Evolutionary conservation across 2,888 invertebrate species (phyloP).

Genomic region (Melanchra persicariae): DNA sequence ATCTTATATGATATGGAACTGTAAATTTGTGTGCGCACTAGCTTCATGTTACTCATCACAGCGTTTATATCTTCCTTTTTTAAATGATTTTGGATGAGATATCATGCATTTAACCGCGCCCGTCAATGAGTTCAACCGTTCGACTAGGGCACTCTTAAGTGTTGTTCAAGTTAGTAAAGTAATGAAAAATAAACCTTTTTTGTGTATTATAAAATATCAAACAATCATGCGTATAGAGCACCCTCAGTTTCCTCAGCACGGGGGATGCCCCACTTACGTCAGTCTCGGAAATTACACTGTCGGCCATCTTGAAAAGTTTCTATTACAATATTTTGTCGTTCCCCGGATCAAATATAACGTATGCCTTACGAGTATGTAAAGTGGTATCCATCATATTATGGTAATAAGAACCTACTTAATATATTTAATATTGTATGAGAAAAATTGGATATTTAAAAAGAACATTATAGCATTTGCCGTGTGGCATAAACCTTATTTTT

Average conservation of each 20-base stretch:
- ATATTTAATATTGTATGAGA: neutral
- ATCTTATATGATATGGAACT: too few relatives aligned
- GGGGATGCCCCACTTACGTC: constrained; percentile 58
- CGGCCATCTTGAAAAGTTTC: constrained; percentile 44
- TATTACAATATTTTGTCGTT: constrained; percentile 33
- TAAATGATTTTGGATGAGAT: too few relatives aligned
- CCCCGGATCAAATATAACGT: constrained; percentile 15
- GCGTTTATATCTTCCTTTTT: too few relatives aligned
- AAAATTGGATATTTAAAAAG: constrained; percentile 4
- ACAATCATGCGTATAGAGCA: neutral
- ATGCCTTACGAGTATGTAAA: constrained; percentile 1
- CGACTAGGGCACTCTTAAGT: too few relatives aligned
- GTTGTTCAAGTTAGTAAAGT: too few relatives aligned
- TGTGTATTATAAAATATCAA: neutral
- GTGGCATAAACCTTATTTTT: neutral
- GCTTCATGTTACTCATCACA: too few relatives aligned
- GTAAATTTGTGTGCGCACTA: too few relatives aligned
- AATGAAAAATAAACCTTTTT: too few relatives aligned
- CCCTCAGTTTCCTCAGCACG: neutral
- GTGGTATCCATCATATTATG: constrained; percentile 31
- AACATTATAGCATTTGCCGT: neutral
- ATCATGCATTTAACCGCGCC: too few relatives aligned
- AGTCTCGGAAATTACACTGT: constrained; percentile 62
- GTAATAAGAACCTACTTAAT: constrained; percentile 13
- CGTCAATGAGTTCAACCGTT: too few relatives aligned